phyloP scores from a whole-genome alignment of 92 coral and sea anemone species.

The Phenganax marumi region DNA sequence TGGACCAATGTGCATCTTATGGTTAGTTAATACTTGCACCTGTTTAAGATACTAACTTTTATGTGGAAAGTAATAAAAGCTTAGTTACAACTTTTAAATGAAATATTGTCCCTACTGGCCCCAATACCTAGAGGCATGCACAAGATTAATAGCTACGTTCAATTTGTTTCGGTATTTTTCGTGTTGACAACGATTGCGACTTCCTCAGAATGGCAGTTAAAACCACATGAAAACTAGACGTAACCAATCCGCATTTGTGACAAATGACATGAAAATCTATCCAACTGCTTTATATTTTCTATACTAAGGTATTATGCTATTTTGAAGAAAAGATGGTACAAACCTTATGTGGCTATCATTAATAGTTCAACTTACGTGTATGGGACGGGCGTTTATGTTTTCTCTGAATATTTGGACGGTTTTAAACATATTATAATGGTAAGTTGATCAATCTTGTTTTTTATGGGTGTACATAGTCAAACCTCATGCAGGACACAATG shows the following conservation, averaged over 20 bases:
- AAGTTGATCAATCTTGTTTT: slow-evolving; percentile 6
- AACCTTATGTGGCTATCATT: slow-evolving; percentile 71
- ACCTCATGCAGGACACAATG: too few relatives aligned
- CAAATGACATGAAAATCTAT: neutral
- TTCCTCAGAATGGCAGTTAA: too few relatives aligned
- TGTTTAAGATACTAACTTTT: neutral
- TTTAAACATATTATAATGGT: slow-evolving; percentile 77
- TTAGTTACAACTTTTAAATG: neutral
- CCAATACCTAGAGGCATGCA: neutral
- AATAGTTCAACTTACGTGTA: slow-evolving; percentile 70
- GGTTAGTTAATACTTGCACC: slow-evolving; percentile 50
- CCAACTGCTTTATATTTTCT: neutral
- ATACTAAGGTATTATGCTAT: slow-evolving; percentile 75
- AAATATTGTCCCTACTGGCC: too few relatives aligned
- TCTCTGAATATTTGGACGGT: slow-evolving; percentile 66
- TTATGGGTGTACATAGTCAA: neutral
- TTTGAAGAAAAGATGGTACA: slow-evolving; percentile 74
- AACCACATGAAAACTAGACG: neutral
- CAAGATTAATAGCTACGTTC: neutral
- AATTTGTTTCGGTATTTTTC: too few relatives aligned
- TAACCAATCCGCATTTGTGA: neutral
- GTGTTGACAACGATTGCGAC: too few relatives aligned
- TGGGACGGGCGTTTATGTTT: slow-evolving; percentile 66
- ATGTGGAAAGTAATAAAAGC: neutral
- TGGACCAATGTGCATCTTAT: slow-evolving; percentile 86